These are phyloP conservation scores for Aphelinus atriplicis DNA, from an alignment of 1,140 invertebrate genomes.

Conservation along the genomic window DNA sequence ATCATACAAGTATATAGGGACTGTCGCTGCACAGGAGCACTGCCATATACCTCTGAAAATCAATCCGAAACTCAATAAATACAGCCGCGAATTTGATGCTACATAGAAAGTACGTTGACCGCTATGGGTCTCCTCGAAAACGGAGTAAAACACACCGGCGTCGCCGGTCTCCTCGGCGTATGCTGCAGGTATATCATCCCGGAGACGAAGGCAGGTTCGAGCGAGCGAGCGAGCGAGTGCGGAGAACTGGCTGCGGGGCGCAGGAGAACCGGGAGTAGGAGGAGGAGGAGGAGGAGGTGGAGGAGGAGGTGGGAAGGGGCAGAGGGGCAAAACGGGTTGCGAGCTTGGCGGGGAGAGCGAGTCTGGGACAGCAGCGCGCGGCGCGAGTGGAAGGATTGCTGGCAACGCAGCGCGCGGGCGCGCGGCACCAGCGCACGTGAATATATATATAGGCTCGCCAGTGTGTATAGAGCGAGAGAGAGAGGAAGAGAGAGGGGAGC, in stretches of 20 bases:
- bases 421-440: conserved; percentile 11
- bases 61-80: too few species aligned
- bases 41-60: too few species aligned
- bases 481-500: not conserved
- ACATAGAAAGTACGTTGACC: not conserved
- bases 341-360: conserved; percentile 33
- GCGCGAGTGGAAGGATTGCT: conserved; percentile 31
- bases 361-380: conserved; percentile 46
- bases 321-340: not conserved
- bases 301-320: not conserved
- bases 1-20: too few species aligned
- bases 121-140: conserved; percentile 25
- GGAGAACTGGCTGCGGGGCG: conserved; percentile 1
- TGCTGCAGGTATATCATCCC: too few species aligned
- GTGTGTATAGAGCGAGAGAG: too few species aligned
- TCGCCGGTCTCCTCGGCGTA: too few species aligned
- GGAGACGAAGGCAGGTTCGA: not conserved
- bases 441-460: conserved; percentile 40
- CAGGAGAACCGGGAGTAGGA: conserved; percentile 20
- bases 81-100: too few species aligned
- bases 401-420: conserved; percentile 40
- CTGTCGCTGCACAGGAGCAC: too few species aligned
- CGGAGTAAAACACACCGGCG: conserved; percentile 21
- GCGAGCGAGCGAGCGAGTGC: not conserved
- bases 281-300: conserved; percentile 34